Conservation (phyloP, 2,888 invertebrate species). For the Bimastos eiseni region DNA sequence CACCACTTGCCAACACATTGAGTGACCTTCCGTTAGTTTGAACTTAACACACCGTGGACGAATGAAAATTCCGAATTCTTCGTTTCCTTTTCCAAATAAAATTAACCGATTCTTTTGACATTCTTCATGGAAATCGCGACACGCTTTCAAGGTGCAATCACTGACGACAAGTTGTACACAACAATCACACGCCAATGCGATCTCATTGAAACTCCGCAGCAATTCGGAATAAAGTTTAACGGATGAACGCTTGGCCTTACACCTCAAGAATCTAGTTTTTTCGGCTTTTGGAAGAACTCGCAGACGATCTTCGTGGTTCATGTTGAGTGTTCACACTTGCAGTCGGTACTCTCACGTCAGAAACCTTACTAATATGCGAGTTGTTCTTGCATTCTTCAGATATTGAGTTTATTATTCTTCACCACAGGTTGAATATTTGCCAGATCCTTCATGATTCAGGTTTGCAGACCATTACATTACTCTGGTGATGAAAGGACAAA, state of each 20-base stretch:
- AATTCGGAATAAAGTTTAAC: neutral
- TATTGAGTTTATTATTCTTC: no score
- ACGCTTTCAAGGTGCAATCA: neutral
- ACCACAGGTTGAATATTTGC: no score
- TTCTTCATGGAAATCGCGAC: neutral
- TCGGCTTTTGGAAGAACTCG: no score
- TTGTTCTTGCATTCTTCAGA: no score
- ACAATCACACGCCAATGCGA: neutral
- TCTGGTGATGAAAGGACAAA: no score
- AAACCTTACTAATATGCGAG: no score
- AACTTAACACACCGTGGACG: neutral
- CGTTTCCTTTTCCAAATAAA: neutral
- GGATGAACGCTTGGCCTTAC: neutral
- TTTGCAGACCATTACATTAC: no score
- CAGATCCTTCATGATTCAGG: no score
- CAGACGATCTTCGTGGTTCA: no score
- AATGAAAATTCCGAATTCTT: neutral
- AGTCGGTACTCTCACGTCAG: no score
- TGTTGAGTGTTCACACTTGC: no score
- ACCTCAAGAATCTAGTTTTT: no score
- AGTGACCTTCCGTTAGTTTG: neutral
- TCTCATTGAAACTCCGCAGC: neutral
- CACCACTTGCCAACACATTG: neutral
- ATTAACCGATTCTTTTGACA: neutral
- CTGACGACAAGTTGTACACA: neutral